phyloP scores from a whole-genome alignment of 2,888 invertebrate species.

The Rhagophthalmus giganteus region DNA sequence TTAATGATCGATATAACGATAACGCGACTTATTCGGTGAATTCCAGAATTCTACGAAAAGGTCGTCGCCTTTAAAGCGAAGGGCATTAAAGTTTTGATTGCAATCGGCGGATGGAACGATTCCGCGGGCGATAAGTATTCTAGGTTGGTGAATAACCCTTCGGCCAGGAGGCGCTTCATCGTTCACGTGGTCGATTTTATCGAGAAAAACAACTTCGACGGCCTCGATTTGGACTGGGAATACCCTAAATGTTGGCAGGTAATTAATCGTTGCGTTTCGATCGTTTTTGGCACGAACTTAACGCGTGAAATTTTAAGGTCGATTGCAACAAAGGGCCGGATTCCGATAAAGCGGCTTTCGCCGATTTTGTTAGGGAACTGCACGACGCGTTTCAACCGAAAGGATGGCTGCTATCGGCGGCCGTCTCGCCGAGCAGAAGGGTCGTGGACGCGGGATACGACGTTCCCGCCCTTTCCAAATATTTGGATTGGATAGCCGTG shows the following conservation, averaged over 20 bases:
- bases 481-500: conserved; percentile 87
- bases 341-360: conserved; percentile 80
- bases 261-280: too few species aligned
- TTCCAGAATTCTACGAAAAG: conserved; percentile 81
- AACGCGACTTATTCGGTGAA: too few species aligned
- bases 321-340: conserved; percentile 81
- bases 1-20: too few species aligned
- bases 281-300: too few species aligned
- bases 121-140: conserved; percentile 90
- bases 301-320: too few species aligned
- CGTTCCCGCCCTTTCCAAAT: conserved; percentile 71
- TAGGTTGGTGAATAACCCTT: conserved; percentile 73
- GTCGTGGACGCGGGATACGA: conserved; percentile 87
- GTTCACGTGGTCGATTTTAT: conserved; percentile 77
- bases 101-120: conserved; percentile 95
- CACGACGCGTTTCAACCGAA: conserved; percentile 70
- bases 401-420: conserved; percentile 75
- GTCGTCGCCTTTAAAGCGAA: conserved; percentile 73
- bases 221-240: conserved; percentile 92
- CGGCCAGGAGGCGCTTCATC: conserved; percentile 73
- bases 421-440: conserved; percentile 82
- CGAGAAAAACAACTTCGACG: conserved; percentile 81
- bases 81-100: conserved; percentile 80
- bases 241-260: conserved; percentile 92
- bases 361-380: conserved; percentile 74